These are phyloP conservation scores for Hormaphis cornu DNA, from an alignment of 1,140 invertebrate genomes.

Conservation along the genomic window DNA sequence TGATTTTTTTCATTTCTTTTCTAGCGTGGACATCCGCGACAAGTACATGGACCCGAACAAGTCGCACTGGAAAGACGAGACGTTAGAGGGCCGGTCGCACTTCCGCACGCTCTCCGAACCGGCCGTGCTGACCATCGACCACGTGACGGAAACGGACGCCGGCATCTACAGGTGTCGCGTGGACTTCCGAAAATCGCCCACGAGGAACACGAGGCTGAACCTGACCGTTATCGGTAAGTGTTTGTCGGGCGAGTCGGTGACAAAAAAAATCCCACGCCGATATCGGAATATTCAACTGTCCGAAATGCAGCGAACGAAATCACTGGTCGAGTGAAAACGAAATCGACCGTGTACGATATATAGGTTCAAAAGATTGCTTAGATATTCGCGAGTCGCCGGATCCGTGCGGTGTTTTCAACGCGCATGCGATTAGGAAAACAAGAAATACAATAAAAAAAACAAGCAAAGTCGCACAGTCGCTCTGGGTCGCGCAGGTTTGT, in stretches of 20 bases:
- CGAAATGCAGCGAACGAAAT: no score
- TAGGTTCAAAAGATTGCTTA: no score
- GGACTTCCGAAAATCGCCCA: conserved; percentile 70
- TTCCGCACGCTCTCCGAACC: conserved; percentile 49
- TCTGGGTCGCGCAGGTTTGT: no score
- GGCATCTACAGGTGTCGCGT: conserved; percentile 68
- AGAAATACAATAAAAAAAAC: no score
- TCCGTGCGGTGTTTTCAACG: no score
- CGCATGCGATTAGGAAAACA: no score
- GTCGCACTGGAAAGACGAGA: conserved; percentile 46
- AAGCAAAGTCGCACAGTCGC: no score
- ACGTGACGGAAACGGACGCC: conserved; percentile 56
- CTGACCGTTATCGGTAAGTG: conserved; percentile 72
- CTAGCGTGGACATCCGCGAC: background rate
- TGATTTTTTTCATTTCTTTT: no score
- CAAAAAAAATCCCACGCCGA: background rate
- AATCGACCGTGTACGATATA: no score
- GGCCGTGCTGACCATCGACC: conserved; percentile 53
- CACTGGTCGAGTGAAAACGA: no score
- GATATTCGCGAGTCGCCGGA: no score
- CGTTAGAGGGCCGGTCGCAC: conserved; percentile 46
- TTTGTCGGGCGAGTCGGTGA: background rate
- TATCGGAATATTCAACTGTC: no score
- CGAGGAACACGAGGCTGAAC: conserved; percentile 66
- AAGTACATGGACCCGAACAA: conserved; percentile 6